Conservation (phyloP, 2,113 vertebrate species). For the Mustela lutreola region DNA sequence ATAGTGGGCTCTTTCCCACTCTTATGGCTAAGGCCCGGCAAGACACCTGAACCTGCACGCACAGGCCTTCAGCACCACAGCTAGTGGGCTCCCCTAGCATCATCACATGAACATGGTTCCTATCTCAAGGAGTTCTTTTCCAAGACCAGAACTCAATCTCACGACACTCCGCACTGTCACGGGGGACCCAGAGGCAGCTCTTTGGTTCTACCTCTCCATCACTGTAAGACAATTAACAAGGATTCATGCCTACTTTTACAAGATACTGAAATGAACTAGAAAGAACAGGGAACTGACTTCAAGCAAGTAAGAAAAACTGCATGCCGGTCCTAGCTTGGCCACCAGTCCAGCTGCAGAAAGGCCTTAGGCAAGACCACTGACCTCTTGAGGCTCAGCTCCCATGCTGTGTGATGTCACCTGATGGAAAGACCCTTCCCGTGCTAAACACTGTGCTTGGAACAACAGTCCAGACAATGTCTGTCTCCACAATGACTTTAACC, state of each 20-base stretch:
- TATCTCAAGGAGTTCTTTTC: background rate
- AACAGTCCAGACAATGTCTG: background rate
- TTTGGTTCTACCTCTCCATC: background rate
- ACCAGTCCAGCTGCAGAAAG: background rate
- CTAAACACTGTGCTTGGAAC: background rate
- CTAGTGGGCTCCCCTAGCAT: fast-evolving
- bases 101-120: background rate
- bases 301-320: background rate
- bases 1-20: background rate
- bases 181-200: background rate
- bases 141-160: background rate
- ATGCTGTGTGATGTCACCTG: background rate
- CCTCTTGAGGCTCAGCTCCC: background rate
- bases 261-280: background rate
- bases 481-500: background rate
- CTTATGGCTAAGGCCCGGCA: background rate
- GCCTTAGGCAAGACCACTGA: background rate
- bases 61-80: background rate
- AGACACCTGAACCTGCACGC: background rate
- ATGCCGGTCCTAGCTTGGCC: background rate
- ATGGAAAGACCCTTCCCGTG: background rate
- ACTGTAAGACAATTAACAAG: background rate
- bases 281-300: background rate
- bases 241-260: background rate
- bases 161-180: background rate